A percentile compares a stretch with the other conserved stretches of the same genome.
These are phyloP conservation scores for Chironomus riparius DNA, from an alignment of 2,888 invertebrate species.

Conservation along the genomic window DNA sequence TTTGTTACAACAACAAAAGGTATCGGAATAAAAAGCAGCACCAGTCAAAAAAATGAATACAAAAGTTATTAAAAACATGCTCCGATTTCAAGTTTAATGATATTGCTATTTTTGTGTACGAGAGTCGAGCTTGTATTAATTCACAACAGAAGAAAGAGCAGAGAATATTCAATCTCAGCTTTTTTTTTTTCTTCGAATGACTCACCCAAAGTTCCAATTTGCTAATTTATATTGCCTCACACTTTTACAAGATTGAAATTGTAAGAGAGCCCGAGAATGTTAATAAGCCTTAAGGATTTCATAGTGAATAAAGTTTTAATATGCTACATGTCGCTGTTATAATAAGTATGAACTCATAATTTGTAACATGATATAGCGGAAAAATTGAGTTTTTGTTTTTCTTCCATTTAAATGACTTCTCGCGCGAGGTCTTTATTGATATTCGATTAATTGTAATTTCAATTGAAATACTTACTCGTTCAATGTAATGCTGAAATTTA, in stretches of 20 bases:
- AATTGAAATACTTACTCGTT: too few species aligned
- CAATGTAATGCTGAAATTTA: too few species aligned
- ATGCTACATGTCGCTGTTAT: too few species aligned
- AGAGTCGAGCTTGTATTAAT: background rate
- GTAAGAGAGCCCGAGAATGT: background rate
- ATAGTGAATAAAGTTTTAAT: background rate
- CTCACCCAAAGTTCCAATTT: background rate
- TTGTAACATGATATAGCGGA: slow-evolving; percentile 5
- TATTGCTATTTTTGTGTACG: background rate
- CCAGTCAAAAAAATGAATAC: background rate
- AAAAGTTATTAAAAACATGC: slow-evolving; percentile 20
- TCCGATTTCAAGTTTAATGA: slow-evolving; percentile 3
- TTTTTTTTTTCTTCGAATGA: background rate
- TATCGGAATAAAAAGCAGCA: background rate
- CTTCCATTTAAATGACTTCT: background rate
- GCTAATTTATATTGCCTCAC: background rate
- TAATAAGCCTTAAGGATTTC: background rate
- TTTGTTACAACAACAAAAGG: background rate
- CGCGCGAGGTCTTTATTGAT: background rate
- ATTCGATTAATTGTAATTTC: background rate
- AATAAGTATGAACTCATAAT: background rate
- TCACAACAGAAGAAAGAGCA: background rate
- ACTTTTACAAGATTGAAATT: background rate
- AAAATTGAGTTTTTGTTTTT: background rate
- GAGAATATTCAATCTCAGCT: background rate